Percentiles rank a stretch among this genome's conserved stretches.
phyloP scores from a whole-genome alignment of 2,113 vertebrate species.

The Lepus europaeus region DNA sequence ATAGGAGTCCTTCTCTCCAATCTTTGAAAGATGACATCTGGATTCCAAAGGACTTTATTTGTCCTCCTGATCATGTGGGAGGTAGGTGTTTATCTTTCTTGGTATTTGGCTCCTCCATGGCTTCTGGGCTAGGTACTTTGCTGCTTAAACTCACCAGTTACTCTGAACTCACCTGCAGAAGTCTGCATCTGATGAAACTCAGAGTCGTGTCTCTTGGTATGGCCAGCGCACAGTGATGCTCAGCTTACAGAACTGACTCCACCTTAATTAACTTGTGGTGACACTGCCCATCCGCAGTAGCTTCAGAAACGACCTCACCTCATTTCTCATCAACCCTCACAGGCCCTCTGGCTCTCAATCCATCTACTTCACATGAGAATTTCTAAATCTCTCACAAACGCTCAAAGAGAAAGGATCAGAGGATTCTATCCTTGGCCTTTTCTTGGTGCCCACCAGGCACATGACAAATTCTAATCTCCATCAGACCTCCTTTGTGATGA shows the following conservation, averaged over 20 bases:
- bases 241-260: not conserved
- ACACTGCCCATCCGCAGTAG: not conserved
- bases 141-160: not conserved
- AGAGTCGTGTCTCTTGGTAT: not conserved
- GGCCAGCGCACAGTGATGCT: not conserved
- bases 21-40: not conserved
- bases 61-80: not conserved
- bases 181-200: not conserved
- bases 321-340: not conserved
- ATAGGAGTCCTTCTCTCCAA: not conserved
- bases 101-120: not conserved
- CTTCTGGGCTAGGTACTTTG: not conserved
- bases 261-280: not conserved
- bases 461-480: not conserved
- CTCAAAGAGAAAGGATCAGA: not conserved
- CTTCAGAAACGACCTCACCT: not conserved
- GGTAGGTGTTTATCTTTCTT: not conserved
- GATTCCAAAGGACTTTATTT: not conserved
- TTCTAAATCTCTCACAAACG: not conserved
- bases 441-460: not conserved
- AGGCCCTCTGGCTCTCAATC: not conserved
- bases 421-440: not conserved
- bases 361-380: not conserved
- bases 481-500: not conserved
- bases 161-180: not conserved